phyloP scores from a whole-genome alignment of 2,888 invertebrate genomes.

The Aproaerema taeniolella region DNA sequence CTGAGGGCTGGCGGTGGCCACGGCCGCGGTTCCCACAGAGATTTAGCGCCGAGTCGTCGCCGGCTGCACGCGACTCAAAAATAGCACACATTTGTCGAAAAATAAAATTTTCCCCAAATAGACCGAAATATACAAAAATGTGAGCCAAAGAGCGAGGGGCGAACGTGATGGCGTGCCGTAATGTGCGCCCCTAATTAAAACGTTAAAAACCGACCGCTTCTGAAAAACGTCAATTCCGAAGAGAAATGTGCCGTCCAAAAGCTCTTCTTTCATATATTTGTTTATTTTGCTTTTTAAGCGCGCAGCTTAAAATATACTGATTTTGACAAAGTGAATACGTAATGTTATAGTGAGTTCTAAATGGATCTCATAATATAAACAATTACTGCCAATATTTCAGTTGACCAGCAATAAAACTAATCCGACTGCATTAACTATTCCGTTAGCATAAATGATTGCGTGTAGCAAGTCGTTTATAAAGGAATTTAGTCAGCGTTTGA shows the following conservation, averaged over 20 bases:
- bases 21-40: constrained; percentile 72
- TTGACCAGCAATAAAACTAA: constrained; percentile 1
- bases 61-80: constrained; percentile 74
- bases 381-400: constrained; percentile 6
- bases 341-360: too few species aligned
- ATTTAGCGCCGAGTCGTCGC: constrained; percentile 64
- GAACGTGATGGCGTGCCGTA: constrained; percentile 73
- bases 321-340: constrained; percentile 3
- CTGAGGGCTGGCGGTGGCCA: constrained; percentile 17
- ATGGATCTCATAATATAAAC: constrained; percentile 1
- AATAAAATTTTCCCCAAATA: constrained; percentile 76
- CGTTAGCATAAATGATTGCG: constrained; percentile 25
- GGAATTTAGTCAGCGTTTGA: constrained; percentile 57
- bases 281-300: constrained; percentile 54
- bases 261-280: constrained; percentile 68
- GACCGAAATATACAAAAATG: constrained; percentile 77
- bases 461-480: constrained; percentile 40
- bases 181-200: constrained; percentile 78
- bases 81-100: constrained; percentile 75
- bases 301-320: constrained; percentile 17
- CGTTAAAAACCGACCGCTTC: constrained; percentile 75
- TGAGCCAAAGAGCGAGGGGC: constrained; percentile 71
- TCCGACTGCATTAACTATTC: constrained; percentile 9
- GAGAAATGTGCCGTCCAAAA: constrained; percentile 73
- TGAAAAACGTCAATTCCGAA: constrained; percentile 76